Evolutionary conservation across 2,888 invertebrate genomes (phyloP).

Genomic region (Sinohyriopsis cumingii): DNA sequence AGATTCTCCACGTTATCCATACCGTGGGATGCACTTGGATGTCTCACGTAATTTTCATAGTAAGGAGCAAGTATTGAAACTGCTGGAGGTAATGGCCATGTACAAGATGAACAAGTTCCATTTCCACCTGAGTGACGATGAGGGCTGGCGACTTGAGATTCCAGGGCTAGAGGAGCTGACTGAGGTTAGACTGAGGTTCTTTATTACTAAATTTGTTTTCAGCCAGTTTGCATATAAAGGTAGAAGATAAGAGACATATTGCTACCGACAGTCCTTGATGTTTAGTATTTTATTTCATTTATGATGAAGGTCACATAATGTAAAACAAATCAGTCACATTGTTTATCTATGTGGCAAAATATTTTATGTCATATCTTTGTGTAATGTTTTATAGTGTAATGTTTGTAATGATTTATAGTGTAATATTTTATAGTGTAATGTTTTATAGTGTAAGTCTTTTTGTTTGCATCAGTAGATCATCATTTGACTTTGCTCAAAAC

Average conservation of each 20-base stretch:
- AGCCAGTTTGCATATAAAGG: background rate
- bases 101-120: conserved; percentile 68
- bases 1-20: conserved; percentile 45
- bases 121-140: conserved; percentile 67
- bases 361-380: too few species aligned
- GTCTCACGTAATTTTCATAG: conserved; percentile 62
- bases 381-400: too few species aligned
- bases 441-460: too few species aligned
- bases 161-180: conserved; percentile 64
- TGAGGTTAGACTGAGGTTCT: conserved; percentile 33
- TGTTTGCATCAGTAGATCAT: too few species aligned
- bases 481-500: too few species aligned
- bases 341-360: too few species aligned
- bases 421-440: too few species aligned
- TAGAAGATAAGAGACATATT: background rate
- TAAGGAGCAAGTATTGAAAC: conserved; percentile 44
- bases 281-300: too few species aligned
- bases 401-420: too few species aligned
- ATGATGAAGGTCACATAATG: too few species aligned
- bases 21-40: conserved; percentile 65
- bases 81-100: conserved; percentile 65
- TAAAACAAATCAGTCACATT: too few species aligned
- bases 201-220: background rate
- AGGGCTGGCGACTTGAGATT: conserved; percentile 67
- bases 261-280: background rate